A percentile compares a stretch with the other conserved stretches of the same genome.
Conservation (phyloP, 1,140 invertebrate species). For the Cylas formicarius region DNA sequence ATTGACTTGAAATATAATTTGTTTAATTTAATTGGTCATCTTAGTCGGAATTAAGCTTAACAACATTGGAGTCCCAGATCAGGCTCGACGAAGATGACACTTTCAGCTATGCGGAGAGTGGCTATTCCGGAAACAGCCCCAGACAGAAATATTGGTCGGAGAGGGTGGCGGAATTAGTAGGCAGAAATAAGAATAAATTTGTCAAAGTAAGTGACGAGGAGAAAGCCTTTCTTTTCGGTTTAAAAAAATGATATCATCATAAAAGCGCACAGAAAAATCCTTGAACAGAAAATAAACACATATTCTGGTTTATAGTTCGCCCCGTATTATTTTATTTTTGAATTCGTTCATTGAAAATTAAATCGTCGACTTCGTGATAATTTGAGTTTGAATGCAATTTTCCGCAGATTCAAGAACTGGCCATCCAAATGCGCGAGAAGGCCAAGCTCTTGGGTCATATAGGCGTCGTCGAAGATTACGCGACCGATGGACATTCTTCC, state of each 20-base stretch:
- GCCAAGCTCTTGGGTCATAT: conserved; percentile 19
- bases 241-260: no score
- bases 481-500: conserved; percentile 12
- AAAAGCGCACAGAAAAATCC: no score
- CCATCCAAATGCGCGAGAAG: conserved; percentile 22
- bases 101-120: not conserved
- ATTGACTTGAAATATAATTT: no score
- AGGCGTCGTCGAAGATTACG: conserved; percentile 1
- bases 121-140: conserved; percentile 2
- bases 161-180: conserved; percentile 17
- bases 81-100: conserved; percentile 7
- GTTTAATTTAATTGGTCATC: no score
- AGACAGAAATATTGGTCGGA: conserved; percentile 6
- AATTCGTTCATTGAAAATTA: no score
- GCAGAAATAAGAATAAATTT: conserved; percentile 15
- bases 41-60: conserved; percentile 1
- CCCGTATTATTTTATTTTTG: no score
- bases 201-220: conserved; percentile 5
- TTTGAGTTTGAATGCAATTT: conserved; percentile 4
- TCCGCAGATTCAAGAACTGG: conserved; percentile 21
- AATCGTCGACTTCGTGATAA: not conserved
- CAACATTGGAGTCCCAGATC: not conserved
- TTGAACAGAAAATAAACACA: no score
- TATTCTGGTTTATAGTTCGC: no score
- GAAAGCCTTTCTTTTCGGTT: not conserved